Evolutionary conservation across 2,797 vertebrate genomes (phyloP), one percentile per base, ranked within the genome.

Genomic region (Choloepus didactylus): DNA sequence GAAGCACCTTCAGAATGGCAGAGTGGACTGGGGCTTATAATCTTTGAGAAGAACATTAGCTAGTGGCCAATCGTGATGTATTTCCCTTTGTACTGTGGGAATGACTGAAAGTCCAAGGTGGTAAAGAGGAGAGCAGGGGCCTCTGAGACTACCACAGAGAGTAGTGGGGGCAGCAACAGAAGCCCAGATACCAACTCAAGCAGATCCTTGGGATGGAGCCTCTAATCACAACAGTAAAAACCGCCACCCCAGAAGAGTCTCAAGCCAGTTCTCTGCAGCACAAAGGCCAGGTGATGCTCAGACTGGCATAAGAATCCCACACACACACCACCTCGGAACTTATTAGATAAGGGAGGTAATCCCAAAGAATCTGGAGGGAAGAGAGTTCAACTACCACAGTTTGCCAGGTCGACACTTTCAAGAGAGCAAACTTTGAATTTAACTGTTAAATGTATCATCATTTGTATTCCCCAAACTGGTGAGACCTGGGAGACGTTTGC

Each of bases 381-480:
- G 14, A 79, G 46, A 35, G 15, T 29, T 89, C 35, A 6, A 18
- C 31, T 51, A n/a, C 8, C 21, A 59, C 10, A 60, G 44, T 72
- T 46, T 60, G 25, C 31, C 54, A 75, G 27, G 56, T 66, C 41
- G 38, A 41, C 9, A 41, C 69, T 25, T 38, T 35, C 56, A 92
- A 89, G 51, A 15, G 18, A 46, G 21, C 7, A 18, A 9, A 38
- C 54, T 54, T 49, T 59, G 38, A 75, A n/a, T 85, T 35, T 66
- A 38, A 83, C 62, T 64, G 38, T 59, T 73, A 59, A 62, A 51
- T 41, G 69, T 72, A 27, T 49, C 44, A 38, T 70, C 38, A 46
- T 83, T 49, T 94, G 67, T 90, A 85, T 49, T 73, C 60, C 54
- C 70, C 64, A 86, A 44, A n/a, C 72, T 93, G 25, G 59, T 70